Evolutionary conservation across 1,140 invertebrate species (phyloP).

Genomic region (Aphis gossypii): DNA sequence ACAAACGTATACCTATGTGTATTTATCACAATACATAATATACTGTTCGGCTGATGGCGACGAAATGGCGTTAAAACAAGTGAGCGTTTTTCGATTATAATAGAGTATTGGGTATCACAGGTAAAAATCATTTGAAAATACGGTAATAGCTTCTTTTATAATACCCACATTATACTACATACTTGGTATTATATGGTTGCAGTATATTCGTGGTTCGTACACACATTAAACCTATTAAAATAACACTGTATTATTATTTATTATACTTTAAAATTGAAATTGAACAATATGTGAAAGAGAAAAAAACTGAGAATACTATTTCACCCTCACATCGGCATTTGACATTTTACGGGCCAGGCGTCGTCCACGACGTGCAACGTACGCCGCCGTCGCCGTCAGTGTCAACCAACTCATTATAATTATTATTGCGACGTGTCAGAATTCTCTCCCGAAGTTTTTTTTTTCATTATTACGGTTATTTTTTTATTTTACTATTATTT

Average conservation of each 20-base stretch:
- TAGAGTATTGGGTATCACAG: not conserved
- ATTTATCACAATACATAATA: not conserved
- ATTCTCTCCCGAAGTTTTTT: conserved; percentile 11
- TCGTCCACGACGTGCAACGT: not conserved
- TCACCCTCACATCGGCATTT: not conserved
- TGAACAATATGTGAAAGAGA: not conserved
- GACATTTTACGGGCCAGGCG: not conserved
- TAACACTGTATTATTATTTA: not conserved
- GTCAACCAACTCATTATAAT: conserved; percentile 40
- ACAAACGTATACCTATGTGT: not conserved
- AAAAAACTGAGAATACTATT: not conserved
- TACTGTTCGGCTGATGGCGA: not conserved
- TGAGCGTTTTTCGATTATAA: not conserved
- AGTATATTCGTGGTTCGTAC: not conserved
- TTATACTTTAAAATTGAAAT: not conserved
- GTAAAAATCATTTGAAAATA: not conserved
- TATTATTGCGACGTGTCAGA: conserved; percentile 40
- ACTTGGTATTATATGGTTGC: not conserved
- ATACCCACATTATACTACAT: not conserved
- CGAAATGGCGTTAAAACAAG: conserved; percentile 1
- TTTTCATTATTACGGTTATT: conserved; percentile 16
- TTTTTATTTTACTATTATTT: conserved; percentile 5
- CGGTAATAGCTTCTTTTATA: not conserved
- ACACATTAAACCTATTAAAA: not conserved
- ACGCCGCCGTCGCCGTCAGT: not conserved